A percentile compares a stretch with the other conserved stretches of the same genome.
Evolutionary conservation across 2,113 vertebrate species (phyloP).

Genomic region (Phyllostomus hastatus): DNA sequence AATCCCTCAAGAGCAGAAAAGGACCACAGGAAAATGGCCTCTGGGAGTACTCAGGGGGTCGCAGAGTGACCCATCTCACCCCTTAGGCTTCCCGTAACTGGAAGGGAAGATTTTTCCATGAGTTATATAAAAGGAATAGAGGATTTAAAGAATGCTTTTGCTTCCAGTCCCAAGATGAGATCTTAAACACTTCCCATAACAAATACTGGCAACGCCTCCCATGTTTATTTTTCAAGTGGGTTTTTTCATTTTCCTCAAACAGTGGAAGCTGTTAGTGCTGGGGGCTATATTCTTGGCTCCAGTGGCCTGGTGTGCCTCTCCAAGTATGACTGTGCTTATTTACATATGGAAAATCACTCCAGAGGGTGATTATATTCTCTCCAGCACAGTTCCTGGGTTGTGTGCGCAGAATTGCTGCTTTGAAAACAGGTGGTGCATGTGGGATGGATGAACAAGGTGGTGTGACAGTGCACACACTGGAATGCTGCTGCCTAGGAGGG

Average conservation of each 20-base stretch:
- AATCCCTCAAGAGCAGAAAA: neutral
- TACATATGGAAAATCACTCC: constrained; percentile 51
- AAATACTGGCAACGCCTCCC: constrained; percentile 48
- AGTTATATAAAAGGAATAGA: neutral
- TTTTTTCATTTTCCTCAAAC: constrained; percentile 37
- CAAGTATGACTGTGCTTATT: constrained; percentile 46
- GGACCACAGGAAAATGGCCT: neutral
- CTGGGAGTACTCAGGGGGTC: neutral
- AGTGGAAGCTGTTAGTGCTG: constrained; percentile 32
- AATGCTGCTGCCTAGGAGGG: neutral
- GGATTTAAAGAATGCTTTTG: neutral
- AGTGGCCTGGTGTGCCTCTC: constrained; percentile 39
- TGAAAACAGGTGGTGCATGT: constrained; percentile 45
- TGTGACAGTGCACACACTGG: neutral
- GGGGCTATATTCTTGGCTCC: constrained; percentile 36
- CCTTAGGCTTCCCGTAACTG: neutral
- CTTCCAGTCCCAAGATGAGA: constrained; percentile 4
- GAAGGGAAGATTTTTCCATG: neutral
- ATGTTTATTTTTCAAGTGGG: constrained; percentile 48
- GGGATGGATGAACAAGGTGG: neutral
- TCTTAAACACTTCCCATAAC: constrained; percentile 30
- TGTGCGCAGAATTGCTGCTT: neutral
- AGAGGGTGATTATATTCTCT: neutral
- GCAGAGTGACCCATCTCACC: neutral
- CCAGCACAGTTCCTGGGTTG: neutral